Evolutionary conservation across 2,888 invertebrate genomes (phyloP).

Genomic region (Anoplius nigerrimus): DNA sequence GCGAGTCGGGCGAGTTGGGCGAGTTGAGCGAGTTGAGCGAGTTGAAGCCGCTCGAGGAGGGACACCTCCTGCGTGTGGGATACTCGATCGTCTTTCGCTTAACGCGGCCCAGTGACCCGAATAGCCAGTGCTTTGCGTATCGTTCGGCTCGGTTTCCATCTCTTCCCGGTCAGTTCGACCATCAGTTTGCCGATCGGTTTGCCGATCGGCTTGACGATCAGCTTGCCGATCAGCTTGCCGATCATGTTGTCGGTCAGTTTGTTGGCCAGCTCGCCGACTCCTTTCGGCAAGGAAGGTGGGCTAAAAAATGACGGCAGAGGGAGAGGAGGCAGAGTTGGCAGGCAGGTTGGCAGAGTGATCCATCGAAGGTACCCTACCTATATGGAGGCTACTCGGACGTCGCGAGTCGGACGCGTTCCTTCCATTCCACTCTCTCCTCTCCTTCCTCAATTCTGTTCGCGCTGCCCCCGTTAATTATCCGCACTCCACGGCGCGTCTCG

Average conservation of each 20-base stretch:
- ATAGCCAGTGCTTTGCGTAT: conserved; percentile 62
- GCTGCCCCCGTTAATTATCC: conserved; percentile 47
- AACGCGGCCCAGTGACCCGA: conserved; percentile 72
- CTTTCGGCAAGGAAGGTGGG: neutral
- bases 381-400: conserved; percentile 11
- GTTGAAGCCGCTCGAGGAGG: no score
- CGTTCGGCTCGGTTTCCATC: conserved; percentile 48
- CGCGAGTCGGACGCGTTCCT: neutral
- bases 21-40: no score
- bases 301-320: neutral
- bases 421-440: neutral
- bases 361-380: no score
- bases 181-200: no score
- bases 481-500: conserved; percentile 25
- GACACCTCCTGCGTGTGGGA: no score
- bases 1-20: no score
- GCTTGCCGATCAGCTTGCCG: no score
- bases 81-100: conserved; percentile 39
- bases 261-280: no score
- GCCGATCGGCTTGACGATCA: no score
- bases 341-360: no score
- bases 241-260: no score
- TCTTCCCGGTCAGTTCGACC: conserved; percentile 20
- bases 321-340: neutral
- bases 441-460: conserved; percentile 17